Conservation (phyloP, 23 tunicate genomes). For the Phallusia fumigata region DNA sequence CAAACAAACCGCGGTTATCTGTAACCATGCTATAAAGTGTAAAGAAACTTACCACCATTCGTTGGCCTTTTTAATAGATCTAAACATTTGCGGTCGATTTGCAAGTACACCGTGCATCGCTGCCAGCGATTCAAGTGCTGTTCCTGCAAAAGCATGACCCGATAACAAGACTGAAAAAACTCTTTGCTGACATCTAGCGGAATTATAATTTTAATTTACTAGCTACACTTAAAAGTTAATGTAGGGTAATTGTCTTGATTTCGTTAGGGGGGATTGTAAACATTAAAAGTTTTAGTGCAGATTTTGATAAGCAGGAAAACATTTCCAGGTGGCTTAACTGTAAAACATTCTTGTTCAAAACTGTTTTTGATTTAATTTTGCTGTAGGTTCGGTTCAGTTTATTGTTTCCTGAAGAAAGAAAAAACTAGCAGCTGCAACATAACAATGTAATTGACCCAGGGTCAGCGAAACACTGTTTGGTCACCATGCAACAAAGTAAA, state of each 20-base stretch:
- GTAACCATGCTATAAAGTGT: no score
- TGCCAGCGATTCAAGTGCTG: slow-evolving; percentile 73
- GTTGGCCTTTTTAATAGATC: slow-evolving; percentile 72
- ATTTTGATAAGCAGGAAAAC: neutral
- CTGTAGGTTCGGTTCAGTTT: no score
- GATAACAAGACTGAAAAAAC: neutral
- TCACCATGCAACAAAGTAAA: neutral
- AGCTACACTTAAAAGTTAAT: no score
- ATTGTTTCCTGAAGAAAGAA: no score
- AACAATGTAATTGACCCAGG: no score
- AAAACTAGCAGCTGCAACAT: no score
- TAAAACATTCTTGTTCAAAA: no score
- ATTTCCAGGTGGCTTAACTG: neutral
- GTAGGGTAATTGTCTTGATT: no score
- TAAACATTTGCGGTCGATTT: slow-evolving; percentile 59
- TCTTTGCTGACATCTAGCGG: neutral
- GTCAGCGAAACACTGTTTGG: no score
- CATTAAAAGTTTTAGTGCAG: neutral
- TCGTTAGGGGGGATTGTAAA: no score
- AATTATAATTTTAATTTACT: neutral
- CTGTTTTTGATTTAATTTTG: no score
- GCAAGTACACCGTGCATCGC: slow-evolving; percentile 63
- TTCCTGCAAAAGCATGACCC: slow-evolving; percentile 38
- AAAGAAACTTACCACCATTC: slow-evolving; percentile 94
- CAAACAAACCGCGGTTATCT: no score